Conservation (phyloP, 2,113 vertebrate species). For the Aptenodytes forsteri region DNA sequence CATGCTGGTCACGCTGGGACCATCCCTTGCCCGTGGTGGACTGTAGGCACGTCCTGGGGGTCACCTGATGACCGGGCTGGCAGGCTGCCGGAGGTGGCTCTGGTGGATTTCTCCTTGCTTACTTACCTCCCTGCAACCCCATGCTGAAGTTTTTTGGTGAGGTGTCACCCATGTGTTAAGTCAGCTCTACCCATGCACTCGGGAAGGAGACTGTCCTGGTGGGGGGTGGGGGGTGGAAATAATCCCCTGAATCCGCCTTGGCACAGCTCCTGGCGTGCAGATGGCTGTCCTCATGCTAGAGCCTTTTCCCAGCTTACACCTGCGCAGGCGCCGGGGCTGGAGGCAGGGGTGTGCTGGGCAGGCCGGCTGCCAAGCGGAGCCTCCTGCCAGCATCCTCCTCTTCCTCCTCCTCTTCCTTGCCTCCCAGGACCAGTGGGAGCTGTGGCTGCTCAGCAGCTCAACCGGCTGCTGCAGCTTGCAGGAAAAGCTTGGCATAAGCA, state of each 20-base stretch:
- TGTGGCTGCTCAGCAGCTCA: background rate
- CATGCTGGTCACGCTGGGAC: background rate
- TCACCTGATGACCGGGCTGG: background rate
- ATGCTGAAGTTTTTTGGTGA: background rate
- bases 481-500: background rate
- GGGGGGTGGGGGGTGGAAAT: background rate
- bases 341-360: conserved; percentile 26
- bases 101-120: background rate
- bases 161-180: background rate
- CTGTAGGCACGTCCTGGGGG: background rate
- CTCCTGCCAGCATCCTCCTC: conserved; percentile 33
- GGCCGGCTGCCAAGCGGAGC: background rate
- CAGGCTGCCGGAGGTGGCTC: background rate
- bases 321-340: background rate
- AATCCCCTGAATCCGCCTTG: background rate
- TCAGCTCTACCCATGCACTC: background rate
- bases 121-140: background rate
- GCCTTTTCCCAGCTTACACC: conserved; percentile 32
- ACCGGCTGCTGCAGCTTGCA: background rate
- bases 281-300: conserved; percentile 18
- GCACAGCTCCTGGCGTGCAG: background rate
- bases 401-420: background rate
- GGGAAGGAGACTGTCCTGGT: conserved; percentile 4
- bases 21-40: background rate
- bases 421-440: background rate